Base-by-base conservation (phyloP, 2,113 vertebrate genomes). In the Tachuris rubrigastra region DNA sequence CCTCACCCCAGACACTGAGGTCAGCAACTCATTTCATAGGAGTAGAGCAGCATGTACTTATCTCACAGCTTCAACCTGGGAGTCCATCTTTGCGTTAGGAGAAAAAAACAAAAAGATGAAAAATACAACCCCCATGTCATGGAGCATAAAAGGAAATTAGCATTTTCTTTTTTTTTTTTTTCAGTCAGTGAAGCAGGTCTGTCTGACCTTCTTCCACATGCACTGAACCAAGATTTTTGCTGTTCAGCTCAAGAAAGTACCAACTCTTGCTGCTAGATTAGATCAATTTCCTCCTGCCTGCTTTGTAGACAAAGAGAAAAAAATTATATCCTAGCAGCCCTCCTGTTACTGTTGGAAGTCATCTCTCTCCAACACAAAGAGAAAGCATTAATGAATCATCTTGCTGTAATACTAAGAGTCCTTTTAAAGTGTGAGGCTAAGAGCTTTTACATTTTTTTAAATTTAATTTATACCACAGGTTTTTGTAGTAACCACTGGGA, bases 51-150 rank as follows among this genome's bases (percentile, higher is more conserved):
- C 37, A 79, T 0, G 2, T 10, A 10, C 13, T 74, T 50, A 59
- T 28, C 15, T 74, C 59, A 41, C 25, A 56, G 24, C n/a, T 96
- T 85, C 42, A 46, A 2, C 62, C 28, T 37, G 15, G 49, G 28
- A 67, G 14, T 67, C 20, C 31, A 17, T 20, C 58, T 87, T 58
- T 79, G 12, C 22, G 24, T 9, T 53, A 56, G 11, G 12, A 15
- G 2, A 7, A 21, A 75, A 75, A 66, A 35, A 55, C 9, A 63
- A 60, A 15, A 14, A 27, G 62, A 50, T 3, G 23, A 67, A 50
- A 39, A 25, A 3, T 33, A 23, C 44, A 87, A 6, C 2, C 7
- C 2, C 1, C 5, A 11, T 37, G 20, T 35, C n/a, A n/a, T 11
- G 11, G 31, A 80, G n/a, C 25, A 35, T 20, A 37, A 86, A 87